Conservation (phyloP, 2,888 invertebrate species). For the Baronia brevicornis region DNA sequence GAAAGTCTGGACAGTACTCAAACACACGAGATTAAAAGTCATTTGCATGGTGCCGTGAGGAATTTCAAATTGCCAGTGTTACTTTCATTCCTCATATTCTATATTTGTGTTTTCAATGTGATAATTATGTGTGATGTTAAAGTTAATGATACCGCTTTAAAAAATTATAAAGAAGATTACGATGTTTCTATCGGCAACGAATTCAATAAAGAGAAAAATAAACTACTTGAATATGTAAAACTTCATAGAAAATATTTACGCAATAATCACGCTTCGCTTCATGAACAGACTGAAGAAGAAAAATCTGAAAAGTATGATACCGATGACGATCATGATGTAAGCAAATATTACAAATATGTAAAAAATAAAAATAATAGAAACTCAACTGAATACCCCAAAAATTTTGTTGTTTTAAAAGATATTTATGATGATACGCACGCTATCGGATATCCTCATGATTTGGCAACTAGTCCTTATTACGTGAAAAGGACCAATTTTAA, state of each 20-base stretch:
- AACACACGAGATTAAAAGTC: slow-evolving; percentile 60
- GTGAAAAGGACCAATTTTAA: slow-evolving; percentile 60
- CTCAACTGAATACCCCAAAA: slow-evolving; percentile 33
- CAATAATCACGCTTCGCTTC: slow-evolving; percentile 34
- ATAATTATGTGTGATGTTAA: slow-evolving; percentile 69
- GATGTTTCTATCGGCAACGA: slow-evolving; percentile 27
- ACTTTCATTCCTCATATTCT: slow-evolving; percentile 52
- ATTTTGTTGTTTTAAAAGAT: slow-evolving; percentile 27
- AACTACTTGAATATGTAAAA: slow-evolving; percentile 34
- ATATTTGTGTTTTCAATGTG: slow-evolving; percentile 64
- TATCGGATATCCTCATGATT: slow-evolving; percentile 55
- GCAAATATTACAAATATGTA: slow-evolving; percentile 46
- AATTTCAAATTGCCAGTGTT: slow-evolving; percentile 32
- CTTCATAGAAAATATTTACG: slow-evolving; percentile 32
- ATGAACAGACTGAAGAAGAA: slow-evolving; percentile 40
- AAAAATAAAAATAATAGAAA: slow-evolving; percentile 45
- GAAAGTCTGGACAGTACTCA: slow-evolving; percentile 58
- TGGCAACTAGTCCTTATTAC: slow-evolving; percentile 47
- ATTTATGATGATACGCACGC: slow-evolving; percentile 42
- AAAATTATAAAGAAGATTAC: slow-evolving; percentile 29
- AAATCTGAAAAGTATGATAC: slow-evolving; percentile 39
- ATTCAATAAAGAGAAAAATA: slow-evolving; percentile 30
- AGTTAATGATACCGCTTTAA: slow-evolving; percentile 52
- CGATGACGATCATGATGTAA: slow-evolving; percentile 38
- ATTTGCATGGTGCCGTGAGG: slow-evolving; percentile 20